Evolutionary conservation across 2,888 invertebrate species (phyloP).

Genomic region (Drosophila suboccidentalis): DNA sequence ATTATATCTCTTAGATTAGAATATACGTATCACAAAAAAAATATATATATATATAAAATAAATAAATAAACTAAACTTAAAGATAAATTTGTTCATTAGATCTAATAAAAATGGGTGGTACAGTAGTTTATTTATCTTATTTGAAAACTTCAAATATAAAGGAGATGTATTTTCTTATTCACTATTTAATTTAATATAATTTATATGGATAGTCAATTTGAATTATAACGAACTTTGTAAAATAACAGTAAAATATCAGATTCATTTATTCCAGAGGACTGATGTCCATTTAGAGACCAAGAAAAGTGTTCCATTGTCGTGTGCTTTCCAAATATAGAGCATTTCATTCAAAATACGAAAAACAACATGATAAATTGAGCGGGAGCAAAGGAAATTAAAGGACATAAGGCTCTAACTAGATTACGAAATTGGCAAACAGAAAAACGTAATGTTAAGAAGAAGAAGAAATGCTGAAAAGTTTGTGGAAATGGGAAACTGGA

Average conservation of each 20-base stretch:
- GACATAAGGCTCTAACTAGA: slow-evolving; percentile 76
- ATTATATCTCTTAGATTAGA: no score
- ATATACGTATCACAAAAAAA: no score
- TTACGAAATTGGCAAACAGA: slow-evolving; percentile 59
- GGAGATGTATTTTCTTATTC: no score
- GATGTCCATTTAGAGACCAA: background rate
- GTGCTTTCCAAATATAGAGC: slow-evolving; percentile 9
- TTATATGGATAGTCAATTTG: background rate
- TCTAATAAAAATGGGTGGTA: no score
- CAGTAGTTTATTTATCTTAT: no score
- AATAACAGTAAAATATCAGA: background rate
- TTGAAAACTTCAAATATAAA: no score
- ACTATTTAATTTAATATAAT: no score
- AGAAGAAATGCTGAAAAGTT: slow-evolving; percentile 1
- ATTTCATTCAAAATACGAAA: slow-evolving; percentile 1
- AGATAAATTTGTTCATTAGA: no score
- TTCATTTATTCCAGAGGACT: background rate
- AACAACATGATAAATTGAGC: slow-evolving; percentile 73
- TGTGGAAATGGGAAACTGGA: slow-evolving; percentile 29
- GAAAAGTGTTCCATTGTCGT: slow-evolving; percentile 25
- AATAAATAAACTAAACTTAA: no score
- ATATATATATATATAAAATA: no score
- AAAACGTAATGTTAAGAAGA: slow-evolving; percentile 29
- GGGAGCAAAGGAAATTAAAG: slow-evolving; percentile 76
- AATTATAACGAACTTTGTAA: background rate